Conservation (phyloP, 2,797 vertebrate species). For the Pipistrellus nathusii region DNA sequence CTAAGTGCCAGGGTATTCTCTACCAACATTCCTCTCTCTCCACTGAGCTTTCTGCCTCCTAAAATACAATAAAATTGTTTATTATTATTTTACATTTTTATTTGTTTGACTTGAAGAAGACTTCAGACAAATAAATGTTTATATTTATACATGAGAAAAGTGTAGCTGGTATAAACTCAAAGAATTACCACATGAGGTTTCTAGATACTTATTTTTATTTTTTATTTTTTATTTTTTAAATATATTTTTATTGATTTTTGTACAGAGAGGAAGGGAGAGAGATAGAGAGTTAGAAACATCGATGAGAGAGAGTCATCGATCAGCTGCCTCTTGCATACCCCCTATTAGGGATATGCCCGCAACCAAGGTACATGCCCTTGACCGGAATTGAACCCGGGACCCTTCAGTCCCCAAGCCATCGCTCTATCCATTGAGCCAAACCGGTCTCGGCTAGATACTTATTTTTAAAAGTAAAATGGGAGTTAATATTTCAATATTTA, state of each 20-base stretch:
- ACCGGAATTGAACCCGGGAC: too few relatives aligned
- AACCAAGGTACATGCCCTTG: too few relatives aligned
- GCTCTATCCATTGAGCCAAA: too few relatives aligned
- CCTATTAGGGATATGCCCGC: too few relatives aligned
- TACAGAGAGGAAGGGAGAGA: too few relatives aligned
- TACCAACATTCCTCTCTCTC: not conserved
- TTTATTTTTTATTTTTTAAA: too few relatives aligned
- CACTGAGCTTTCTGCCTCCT: not conserved
- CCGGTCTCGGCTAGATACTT: not conserved
- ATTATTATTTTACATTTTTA: not conserved
- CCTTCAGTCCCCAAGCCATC: too few relatives aligned
- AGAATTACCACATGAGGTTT: not conserved
- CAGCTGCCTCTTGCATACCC: too few relatives aligned
- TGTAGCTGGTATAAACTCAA: not conserved
- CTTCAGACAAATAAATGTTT: not conserved
- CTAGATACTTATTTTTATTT: not conserved
- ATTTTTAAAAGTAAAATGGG: not conserved
- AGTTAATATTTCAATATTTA: conserved; percentile 20
- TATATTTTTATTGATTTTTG: too few relatives aligned
- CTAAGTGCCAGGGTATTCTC: not conserved
- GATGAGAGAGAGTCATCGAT: too few relatives aligned
- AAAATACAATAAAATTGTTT: not conserved
- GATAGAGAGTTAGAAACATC: too few relatives aligned
- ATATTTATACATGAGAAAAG: not conserved
- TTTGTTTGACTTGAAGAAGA: not conserved